Evolutionary conservation across 1,140 invertebrate genomes (phyloP).

Genomic region (Carposina sasakii): DNA sequence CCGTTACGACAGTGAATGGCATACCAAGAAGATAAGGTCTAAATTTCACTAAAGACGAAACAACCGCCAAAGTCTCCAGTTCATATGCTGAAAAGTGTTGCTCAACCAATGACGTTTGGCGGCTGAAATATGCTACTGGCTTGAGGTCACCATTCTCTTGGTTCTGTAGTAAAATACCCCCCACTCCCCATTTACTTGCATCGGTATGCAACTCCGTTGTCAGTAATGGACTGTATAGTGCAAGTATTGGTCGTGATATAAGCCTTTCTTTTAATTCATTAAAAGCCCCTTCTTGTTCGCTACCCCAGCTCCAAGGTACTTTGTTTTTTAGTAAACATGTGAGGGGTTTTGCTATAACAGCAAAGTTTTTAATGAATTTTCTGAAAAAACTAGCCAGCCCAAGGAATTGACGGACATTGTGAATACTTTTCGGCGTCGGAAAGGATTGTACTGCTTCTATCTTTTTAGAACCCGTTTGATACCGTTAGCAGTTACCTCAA

Average conservation of each 20-base stretch:
- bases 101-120: conserved; percentile 1
- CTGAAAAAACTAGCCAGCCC: conserved; percentile 23
- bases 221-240: conserved; percentile 40
- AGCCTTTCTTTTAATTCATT: conserved; percentile 27
- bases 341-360: conserved; percentile 24
- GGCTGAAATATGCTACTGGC: conserved; percentile 12
- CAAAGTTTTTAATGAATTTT: conserved; percentile 28
- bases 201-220: conserved; percentile 11
- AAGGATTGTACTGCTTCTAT: conserved; percentile 10
- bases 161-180: conserved; percentile 11
- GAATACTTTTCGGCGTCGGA: conserved; percentile 21
- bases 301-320: conserved; percentile 28
- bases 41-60: background rate
- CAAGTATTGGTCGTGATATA: conserved; percentile 20
- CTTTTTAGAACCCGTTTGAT: background rate
- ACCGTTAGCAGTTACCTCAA: background rate
- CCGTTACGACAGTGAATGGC: background rate
- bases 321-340: conserved; percentile 31
- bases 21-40: background rate
- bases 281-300: conserved; percentile 14
- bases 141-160: conserved; percentile 25
- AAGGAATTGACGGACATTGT: conserved; percentile 11
- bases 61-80: conserved; percentile 1
- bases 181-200: background rate
- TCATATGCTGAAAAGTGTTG: conserved; percentile 2